Base-by-base conservation (phyloP, 2,888 invertebrate genomes). In the Drosophila mayaguana region DNA sequence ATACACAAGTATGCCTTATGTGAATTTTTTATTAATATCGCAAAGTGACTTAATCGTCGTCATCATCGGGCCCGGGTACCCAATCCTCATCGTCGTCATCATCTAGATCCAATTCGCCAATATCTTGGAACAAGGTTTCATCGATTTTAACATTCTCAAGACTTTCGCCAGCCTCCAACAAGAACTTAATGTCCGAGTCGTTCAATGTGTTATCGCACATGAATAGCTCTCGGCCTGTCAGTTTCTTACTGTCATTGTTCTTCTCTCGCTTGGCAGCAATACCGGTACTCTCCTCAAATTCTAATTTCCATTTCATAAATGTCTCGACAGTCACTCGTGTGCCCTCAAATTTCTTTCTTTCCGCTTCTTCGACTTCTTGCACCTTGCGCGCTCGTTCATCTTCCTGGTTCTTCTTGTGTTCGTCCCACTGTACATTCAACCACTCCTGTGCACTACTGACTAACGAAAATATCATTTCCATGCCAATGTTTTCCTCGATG, bases 401-500 rank as follows among this genome's bases (percentile, higher is more conserved):
- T 88, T 97, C 96, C 85, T 95, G 94, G 60, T 94, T 94, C 78
- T 95, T 95, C 88, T 96, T 96, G 51, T 96, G 94, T 40, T 94
- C 94, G 91, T 98, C 98, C 95, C 96, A 97, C 84, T 96, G 95
- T 57, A 95, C 95, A 93, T 97, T 97, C 3, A 99, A 94, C 96
- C 97, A 97, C 92, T 99, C 98, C 91, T 98, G 97, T 5, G 97
- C 97, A 25, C 97, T 96, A 43, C 98, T 97, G 12, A 99, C 98
- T 84, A 99, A 93, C 28, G 98, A 98, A 92, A 99, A 99, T 46
- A 99, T 95, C 98, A 99, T 98, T 42, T 98, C 99, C 97, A 98
- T 98, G 2, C 99, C 99, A 60, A 99, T 91, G 93, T 98, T 98
- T 91, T 98, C 97, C 75, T 96, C 94, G 64, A 96, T 97, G 2